Evolutionary conservation across 2,113 vertebrate species (phyloP), one percentile per base, ranked within the genome.

Genomic region (Amphilophus citrinellus): DNA sequence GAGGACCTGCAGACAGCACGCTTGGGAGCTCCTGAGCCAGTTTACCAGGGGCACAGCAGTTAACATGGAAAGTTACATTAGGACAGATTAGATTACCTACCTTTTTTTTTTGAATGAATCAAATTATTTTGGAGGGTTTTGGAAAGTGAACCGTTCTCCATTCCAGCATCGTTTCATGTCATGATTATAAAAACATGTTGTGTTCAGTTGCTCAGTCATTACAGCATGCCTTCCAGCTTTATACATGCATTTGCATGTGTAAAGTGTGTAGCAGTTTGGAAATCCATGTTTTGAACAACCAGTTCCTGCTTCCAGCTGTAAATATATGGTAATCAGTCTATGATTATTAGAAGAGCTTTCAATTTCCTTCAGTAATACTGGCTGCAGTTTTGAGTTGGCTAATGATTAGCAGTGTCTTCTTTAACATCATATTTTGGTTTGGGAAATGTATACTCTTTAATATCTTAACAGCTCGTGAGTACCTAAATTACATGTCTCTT

Each of bases 1-100:
- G 80, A 77, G 61, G 56, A 42, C 61, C 22, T 1, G 6, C 73
- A 57, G 78, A 84, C 77, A 14, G 79, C 84, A 57, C 78, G 62
- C 56, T 0, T n/a, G 86, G 87, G 86, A 90, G 44, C 56, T 68
- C 57, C 35, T n/a, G 57, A 87, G 76, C 50, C 32, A 56, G 39
- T 76, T 84, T 77, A 85, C 50, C 68, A 75, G 79, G 68, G 82
- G 58, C 80, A 57, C 76, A 76, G 82, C 85, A 82, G 88, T 91
- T 89, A 89, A 80, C 86, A 84, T 58, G 24, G 77, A 62, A 61
- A 35, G n/a, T 82, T 81, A 77, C 18, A 57, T 53, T 76, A 44
- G 37, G 37, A 76, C 58, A 76, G 59, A 90, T 80, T 81, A n/a
- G 27, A 83, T 77, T 75, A 61, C n/a, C 76, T 77, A 20, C 10